Base-by-base conservation (phyloP, 2,888 invertebrate genomes). In the Rhogogaster chlorosoma region DNA sequence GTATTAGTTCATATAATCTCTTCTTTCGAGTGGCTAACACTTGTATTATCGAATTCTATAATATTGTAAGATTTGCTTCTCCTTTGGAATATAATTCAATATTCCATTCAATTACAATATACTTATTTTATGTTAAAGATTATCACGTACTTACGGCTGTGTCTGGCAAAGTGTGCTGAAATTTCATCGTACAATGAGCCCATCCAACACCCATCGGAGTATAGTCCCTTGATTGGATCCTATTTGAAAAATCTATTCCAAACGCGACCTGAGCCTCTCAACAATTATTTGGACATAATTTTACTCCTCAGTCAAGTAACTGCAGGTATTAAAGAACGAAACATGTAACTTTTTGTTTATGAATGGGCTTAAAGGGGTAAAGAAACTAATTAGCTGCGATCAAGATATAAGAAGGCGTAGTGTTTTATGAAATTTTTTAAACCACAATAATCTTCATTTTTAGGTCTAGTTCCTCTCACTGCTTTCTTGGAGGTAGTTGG, bases 401-500 rank as follows among this genome's bases (percentile, higher is more conserved):
- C 5, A 26, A n/a, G 22, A 29, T 18, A 53, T 29, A 18, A 26
- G 10, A 5, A 22, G 26, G 15, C 12, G 26, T 26, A 75, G n/a
- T 45, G 9, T 49, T 53, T n/a, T n/a, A 53, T 7, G n/a, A 53
- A 53, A 38, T 29, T 49, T 22, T 83, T 7, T 57, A n/a, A 71
- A 75, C 78, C 64, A n/a, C 78, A 45, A 57, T 67, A 53, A 85
- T 57, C 80, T 85, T 86, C 73, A 87, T 71, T 22, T 91, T 77
- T 91, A 96, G 96, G 95, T 89, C 92, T 95, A 71, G 95, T 96
- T 93, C 94, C 96, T 0, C 92, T 98, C 83, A 96, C 96, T 84
- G 97, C 97, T 88, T 95, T 98, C 90, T 94, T 98, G 88, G 98
- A 98, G 93, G 94, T 98, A 32, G 94, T 98, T n/a, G 98, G 98